phyloP scores from a whole-genome alignment of 2,888 invertebrate genomes.

The Drosophila picticornis region DNA sequence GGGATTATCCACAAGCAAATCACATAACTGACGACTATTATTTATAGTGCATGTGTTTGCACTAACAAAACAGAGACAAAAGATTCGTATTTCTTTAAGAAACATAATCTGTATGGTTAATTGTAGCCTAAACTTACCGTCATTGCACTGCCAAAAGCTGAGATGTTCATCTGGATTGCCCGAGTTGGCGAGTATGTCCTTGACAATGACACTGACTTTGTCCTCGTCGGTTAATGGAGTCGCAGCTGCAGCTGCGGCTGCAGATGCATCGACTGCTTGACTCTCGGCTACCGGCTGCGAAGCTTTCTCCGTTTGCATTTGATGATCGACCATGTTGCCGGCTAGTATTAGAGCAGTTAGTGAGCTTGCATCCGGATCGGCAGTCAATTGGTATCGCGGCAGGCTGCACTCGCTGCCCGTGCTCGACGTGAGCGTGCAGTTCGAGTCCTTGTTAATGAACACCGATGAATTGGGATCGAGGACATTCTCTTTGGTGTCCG shows the following conservation, averaged over 20 bases:
- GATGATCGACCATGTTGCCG: constrained; percentile 65
- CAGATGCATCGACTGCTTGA: not conserved
- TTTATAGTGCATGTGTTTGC: not conserved
- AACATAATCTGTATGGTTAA: not conserved
- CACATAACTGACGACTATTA: not conserved
- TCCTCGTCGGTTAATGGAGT: constrained; percentile 57
- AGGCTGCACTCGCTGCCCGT: constrained; percentile 54
- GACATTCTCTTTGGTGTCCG: constrained; percentile 80
- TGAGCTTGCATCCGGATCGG: constrained; percentile 25
- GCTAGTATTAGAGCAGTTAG: constrained; percentile 27
- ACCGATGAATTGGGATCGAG: constrained; percentile 72
- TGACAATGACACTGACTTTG: constrained; percentile 71
- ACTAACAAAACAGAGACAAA: not conserved
- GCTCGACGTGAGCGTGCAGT: constrained; percentile 54
- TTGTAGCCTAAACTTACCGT: constrained; percentile 50
- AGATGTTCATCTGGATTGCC: constrained; percentile 66
- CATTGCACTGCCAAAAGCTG: constrained; percentile 67
- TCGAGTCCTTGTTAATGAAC: constrained; percentile 63
- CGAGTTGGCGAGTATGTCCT: constrained; percentile 65
- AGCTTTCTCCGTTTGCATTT: constrained; percentile 70
- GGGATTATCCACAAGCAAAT: not conserved
- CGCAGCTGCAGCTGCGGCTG: not conserved
- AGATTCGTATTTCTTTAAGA: not conserved
- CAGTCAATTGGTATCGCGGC: constrained; percentile 42
- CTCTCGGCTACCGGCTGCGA: not conserved